Evolutionary conservation across 2,888 invertebrate species (phyloP).

Genomic region (Sclerodermus sp.): DNA sequence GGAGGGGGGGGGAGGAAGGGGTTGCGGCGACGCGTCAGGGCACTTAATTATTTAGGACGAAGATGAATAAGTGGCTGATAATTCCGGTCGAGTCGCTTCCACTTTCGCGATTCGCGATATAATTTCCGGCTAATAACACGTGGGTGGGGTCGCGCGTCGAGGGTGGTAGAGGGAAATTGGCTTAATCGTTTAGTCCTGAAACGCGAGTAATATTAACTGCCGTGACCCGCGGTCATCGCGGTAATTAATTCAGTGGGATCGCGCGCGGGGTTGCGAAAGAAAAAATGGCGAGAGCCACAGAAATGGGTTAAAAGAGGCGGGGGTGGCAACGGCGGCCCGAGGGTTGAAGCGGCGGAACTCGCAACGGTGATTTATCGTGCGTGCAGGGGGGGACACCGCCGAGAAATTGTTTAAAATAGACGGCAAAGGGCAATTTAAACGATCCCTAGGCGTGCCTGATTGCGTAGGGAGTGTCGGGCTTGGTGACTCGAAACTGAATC

Average conservation of each 20-base stretch:
- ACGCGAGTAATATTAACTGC: slow-evolving; percentile 8
- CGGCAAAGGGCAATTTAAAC: slow-evolving; percentile 46
- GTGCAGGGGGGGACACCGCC: slow-evolving; percentile 4
- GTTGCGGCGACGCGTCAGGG: too few species aligned
- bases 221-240: slow-evolving; percentile 1
- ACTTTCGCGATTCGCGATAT: too few species aligned
- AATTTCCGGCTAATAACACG: too few species aligned
- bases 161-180: too few species aligned
- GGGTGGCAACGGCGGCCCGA: neutral
- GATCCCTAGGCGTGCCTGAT: slow-evolving; percentile 36
- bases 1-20: too few species aligned
- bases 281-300: slow-evolving; percentile 1
- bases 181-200: neutral
- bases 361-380: neutral
- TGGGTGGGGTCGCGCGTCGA: too few species aligned
- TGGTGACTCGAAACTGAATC: slow-evolving; percentile 43
- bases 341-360: neutral
- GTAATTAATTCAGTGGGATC: slow-evolving; percentile 3
- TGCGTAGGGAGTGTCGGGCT: slow-evolving; percentile 17
- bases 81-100: too few species aligned
- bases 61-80: too few species aligned
- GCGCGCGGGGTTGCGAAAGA: neutral
- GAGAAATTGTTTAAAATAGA: slow-evolving; percentile 46
- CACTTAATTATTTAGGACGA: too few species aligned
- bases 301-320: neutral